A percentile compares a stretch with the other conserved stretches of the same genome.
Conservation (phyloP, 2,888 invertebrate species). For the Mycogona germanica region DNA sequence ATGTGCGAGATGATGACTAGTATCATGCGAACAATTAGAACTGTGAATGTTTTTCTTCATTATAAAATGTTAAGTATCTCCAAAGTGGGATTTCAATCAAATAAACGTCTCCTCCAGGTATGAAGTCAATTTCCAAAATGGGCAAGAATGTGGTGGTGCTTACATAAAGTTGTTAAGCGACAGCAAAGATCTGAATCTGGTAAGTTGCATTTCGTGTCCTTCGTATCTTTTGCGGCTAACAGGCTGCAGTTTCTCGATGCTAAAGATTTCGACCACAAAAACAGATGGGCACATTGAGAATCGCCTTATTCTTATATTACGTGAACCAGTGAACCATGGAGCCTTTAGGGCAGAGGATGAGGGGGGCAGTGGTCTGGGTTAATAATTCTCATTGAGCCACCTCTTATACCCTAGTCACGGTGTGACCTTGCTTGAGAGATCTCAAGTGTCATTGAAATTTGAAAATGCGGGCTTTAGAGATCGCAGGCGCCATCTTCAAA, state of each 20-base stretch:
- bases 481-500: no score
- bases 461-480: no score
- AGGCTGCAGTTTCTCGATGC: not conserved
- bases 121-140: constrained; percentile 66
- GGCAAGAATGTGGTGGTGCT: constrained; percentile 97
- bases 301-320: no score
- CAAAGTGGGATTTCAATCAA: no score
- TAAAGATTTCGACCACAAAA: not conserved
- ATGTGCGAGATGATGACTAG: not conserved
- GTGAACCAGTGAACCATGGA: no score
- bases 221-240: not conserved
- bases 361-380: no score
- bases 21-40: not conserved
- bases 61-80: constrained; percentile 16
- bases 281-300: not conserved
- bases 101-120: no score
- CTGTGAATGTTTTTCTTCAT: not conserved
- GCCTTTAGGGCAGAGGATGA: no score
- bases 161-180: constrained; percentile 85
- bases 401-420: no score
- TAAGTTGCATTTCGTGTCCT: constrained; percentile 4
- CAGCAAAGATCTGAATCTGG: constrained; percentile 50
- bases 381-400: no score
- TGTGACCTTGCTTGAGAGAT: no score
- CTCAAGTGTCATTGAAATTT: no score